Evolutionary conservation across 2,888 invertebrate species (phyloP).

Genomic region (Unio delphinus): DNA sequence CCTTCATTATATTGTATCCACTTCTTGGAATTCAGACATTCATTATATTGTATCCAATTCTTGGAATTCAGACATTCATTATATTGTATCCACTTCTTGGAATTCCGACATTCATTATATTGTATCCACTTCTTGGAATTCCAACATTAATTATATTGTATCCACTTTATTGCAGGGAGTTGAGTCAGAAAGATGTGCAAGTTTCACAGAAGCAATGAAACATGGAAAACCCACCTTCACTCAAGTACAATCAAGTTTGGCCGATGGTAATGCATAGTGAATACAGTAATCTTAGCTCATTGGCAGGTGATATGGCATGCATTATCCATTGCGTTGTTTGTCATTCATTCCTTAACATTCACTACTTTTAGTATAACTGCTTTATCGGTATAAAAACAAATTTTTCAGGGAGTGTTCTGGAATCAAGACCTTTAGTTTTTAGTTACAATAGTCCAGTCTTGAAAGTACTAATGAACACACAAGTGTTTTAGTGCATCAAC

Average conservation of each 20-base stretch:
- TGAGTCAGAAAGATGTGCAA: constrained; percentile 92
- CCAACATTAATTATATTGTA: not conserved
- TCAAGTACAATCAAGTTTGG: constrained; percentile 82
- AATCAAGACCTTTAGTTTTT: too few relatives aligned
- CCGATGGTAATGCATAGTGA: constrained; percentile 78
- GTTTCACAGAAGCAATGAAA: constrained; percentile 83
- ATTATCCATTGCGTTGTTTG: too few relatives aligned
- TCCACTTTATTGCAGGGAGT: constrained; percentile 78
- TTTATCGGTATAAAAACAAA: too few relatives aligned
- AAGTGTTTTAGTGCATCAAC: too few relatives aligned
- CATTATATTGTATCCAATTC: not conserved
- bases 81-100: not conserved
- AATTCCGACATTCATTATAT: not conserved
- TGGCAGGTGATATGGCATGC: too few relatives aligned
- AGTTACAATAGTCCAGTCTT: too few relatives aligned
- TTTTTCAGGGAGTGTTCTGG: too few relatives aligned
- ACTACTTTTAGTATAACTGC: too few relatives aligned
- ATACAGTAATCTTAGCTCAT: too few relatives aligned
- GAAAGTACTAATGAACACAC: too few relatives aligned
- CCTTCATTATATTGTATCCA: not conserved
- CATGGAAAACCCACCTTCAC: constrained; percentile 81
- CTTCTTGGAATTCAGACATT: not conserved
- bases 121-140: not conserved
- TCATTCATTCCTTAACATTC: too few relatives aligned
- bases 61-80: not conserved